Conservation (phyloP, 1,140 invertebrate species). For the Philotrypesis tridentata region DNA sequence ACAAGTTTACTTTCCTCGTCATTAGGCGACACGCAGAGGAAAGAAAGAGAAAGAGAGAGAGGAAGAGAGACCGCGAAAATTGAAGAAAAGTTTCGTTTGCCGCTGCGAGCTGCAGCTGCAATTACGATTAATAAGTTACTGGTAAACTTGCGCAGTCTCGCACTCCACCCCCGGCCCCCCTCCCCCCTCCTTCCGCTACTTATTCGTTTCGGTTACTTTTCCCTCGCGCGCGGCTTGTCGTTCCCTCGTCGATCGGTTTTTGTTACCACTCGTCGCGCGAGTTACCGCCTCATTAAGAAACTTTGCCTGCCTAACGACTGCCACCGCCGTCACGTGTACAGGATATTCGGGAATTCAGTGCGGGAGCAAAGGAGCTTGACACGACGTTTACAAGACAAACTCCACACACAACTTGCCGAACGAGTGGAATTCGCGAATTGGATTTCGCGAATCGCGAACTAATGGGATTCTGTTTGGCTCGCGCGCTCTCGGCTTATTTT, state of each 20-base stretch:
- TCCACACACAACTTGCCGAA: background rate
- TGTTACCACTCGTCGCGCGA: background rate
- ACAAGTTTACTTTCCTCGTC: conserved; percentile 62
- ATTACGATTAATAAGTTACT: conserved; percentile 66
- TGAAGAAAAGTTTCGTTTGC: conserved; percentile 60
- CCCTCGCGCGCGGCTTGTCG: conserved; percentile 28
- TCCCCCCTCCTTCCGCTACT: conserved; percentile 48
- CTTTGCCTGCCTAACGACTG: conserved; percentile 17
- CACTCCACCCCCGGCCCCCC: too few species aligned
- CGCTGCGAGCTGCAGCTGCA: conserved; percentile 58
- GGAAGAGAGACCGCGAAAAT: conserved; percentile 47
- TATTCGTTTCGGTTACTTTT: conserved; percentile 38
- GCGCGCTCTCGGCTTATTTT: background rate
- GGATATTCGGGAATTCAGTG: conserved; percentile 15
- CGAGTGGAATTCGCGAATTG: background rate
- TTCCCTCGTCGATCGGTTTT: conserved; percentile 9
- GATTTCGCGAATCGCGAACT: background rate
- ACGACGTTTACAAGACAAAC: background rate
- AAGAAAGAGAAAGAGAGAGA: conserved; percentile 30
- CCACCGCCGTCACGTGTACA: background rate
- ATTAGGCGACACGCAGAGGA: conserved; percentile 23
- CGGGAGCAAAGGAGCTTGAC: background rate
- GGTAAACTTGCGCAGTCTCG: conserved; percentile 49
- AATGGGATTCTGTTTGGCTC: background rate
- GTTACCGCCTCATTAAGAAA: conserved; percentile 38